A percentile compares a stretch with the other conserved stretches of the same genome.
These are phyloP conservation scores for Virgularia gustaviana DNA, from an alignment of 92 coral and sea anemone species.

Conservation along the genomic window DNA sequence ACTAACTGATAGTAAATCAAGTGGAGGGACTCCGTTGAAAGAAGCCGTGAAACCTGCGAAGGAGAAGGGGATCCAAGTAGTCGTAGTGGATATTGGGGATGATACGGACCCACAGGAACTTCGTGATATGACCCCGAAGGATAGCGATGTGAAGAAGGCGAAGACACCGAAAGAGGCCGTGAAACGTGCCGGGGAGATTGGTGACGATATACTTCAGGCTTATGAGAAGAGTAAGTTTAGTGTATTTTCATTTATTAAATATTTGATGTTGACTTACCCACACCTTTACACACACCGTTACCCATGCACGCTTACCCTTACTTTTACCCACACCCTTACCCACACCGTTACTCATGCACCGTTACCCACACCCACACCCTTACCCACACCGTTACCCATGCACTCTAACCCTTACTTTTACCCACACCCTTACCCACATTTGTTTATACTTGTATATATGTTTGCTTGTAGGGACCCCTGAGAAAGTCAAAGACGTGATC, in stretches of 20 bases:
- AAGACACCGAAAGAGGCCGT: constrained; percentile 18
- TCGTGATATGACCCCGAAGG: constrained; percentile 54
- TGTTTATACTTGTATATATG: neutral
- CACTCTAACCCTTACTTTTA: no score
- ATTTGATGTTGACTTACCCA: no score
- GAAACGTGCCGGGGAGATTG: neutral
- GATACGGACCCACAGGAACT: constrained; percentile 44
- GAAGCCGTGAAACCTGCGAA: constrained; percentile 53
- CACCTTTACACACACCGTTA: neutral
- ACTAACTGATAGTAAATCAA: constrained; percentile 63
- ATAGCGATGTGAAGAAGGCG: constrained; percentile 52
- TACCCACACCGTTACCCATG: neutral
- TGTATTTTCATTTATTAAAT: no score
- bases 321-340: neutral
- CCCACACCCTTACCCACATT: neutral
- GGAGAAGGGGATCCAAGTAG: constrained; percentile 52
- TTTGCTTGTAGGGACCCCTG: constrained; percentile 2
- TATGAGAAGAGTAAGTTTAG: constrained; percentile 18
- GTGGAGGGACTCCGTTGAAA: constrained; percentile 42
- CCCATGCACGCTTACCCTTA: no score
- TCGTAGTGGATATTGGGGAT: constrained; percentile 60
- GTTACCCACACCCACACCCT: no score
- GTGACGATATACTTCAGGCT: constrained; percentile 1
- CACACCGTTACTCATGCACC: no score
- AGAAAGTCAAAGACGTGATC: constrained; percentile 28